These are phyloP conservation scores for Drosophila merina DNA, from an alignment of 2,888 invertebrate species.

Conservation along the genomic window DNA sequence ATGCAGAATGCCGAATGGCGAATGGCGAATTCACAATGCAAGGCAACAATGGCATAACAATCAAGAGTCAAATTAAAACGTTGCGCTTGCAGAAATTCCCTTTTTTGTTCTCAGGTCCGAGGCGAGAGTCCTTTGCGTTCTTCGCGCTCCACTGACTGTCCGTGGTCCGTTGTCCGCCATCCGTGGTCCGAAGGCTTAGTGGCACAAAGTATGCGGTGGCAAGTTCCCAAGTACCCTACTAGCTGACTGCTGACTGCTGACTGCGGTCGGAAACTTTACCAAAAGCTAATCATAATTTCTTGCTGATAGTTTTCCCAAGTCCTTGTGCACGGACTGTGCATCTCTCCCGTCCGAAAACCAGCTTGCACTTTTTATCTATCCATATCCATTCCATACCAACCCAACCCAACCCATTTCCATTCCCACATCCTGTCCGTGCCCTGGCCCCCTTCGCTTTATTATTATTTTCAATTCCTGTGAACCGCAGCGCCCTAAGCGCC, in stretches of 20 bases:
- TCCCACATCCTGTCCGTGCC: not conserved
- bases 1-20: constrained; percentile 2
- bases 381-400: not conserved
- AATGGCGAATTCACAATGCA: constrained; percentile 35
- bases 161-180: constrained; percentile 9
- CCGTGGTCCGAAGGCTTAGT: constrained; percentile 31
- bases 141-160: constrained; percentile 44
- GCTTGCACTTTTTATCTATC: constrained; percentile 65
- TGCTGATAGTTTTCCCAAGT: constrained; percentile 44
- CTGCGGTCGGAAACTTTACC: constrained; percentile 62
- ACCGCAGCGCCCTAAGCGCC: constrained; percentile 73
- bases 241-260: constrained; percentile 48
- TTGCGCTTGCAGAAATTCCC: constrained; percentile 57
- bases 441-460: constrained; percentile 50
- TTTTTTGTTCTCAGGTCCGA: constrained; percentile 6
- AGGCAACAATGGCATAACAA: constrained; percentile 46
- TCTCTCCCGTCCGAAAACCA: constrained; percentile 38
- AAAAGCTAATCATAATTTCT: constrained; percentile 75
- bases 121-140: not conserved
- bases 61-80: constrained; percentile 59
- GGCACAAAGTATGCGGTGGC: constrained; percentile 60
- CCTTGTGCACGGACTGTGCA: constrained; percentile 43
- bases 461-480: constrained; percentile 73
- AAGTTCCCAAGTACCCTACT: constrained; percentile 57
- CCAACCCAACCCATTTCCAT: too few relatives aligned